Evolutionary conservation across 1,140 invertebrate species (phyloP).

Genomic region (Octopus sinensis): DNA sequence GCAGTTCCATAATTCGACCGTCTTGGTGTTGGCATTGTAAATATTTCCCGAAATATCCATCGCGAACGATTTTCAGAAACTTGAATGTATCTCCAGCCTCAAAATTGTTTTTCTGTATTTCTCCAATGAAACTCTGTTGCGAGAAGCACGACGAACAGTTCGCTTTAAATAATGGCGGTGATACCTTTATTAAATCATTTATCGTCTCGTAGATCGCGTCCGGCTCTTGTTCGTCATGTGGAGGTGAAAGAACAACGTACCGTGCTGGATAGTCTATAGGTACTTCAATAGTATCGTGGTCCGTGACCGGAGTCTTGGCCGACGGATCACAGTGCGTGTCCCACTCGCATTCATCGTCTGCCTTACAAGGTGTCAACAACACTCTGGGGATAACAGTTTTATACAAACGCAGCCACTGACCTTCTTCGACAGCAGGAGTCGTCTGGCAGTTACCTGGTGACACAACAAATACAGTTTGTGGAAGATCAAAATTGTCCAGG

Average conservation of each 20-base stretch:
- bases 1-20: not conserved
- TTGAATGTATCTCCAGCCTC: not conserved
- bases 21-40: not conserved
- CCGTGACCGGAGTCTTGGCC: not conserved
- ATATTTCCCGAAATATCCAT: not conserved
- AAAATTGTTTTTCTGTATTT: not conserved
- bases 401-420: not conserved
- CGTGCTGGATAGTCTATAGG: not conserved
- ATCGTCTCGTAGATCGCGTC: not conserved
- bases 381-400: not conserved
- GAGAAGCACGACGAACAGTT: not conserved
- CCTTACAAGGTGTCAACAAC: conserved; percentile 2
- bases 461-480: not conserved
- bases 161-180: conserved; percentile 1
- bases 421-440: not conserved
- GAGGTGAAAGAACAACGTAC: not conserved
- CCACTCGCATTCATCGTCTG: not conserved
- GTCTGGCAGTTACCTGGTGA: not conserved
- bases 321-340: not conserved
- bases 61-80: not conserved
- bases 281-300: not conserved
- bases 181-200: not conserved
- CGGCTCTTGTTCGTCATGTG: not conserved
- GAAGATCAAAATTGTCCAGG: not conserved
- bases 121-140: not conserved